Conservation (phyloP, 2,113 vertebrate genomes). For the Ardeotis arabs region DNA sequence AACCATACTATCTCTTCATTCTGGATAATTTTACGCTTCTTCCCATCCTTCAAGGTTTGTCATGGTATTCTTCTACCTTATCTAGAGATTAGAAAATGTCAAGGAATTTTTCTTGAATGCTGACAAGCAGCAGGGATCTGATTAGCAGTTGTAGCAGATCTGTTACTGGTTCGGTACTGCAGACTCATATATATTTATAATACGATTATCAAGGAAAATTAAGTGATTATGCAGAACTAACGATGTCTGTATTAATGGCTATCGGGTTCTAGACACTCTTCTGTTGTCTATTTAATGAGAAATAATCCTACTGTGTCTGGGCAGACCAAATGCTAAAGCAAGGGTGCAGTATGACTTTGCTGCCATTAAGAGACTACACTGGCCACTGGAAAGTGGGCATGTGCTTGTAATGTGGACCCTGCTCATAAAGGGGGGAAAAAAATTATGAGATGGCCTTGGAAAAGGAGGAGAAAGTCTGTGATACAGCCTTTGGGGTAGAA, state of each 20-base stretch:
- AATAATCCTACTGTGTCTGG: not conserved
- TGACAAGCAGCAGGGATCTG: not conserved
- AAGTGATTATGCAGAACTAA: not conserved
- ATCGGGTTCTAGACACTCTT: not conserved
- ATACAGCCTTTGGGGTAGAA: not conserved
- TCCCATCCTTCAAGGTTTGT: not conserved
- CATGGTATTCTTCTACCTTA: not conserved
- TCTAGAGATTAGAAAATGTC: not conserved
- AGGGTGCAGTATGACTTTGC: not conserved
- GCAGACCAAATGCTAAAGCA: not conserved
- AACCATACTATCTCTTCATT: not conserved
- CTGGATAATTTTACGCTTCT: not conserved
- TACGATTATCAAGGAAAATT: slow-evolving; percentile 24
- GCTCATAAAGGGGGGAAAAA: not conserved
- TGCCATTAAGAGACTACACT: not conserved
- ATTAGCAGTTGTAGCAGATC: not conserved
- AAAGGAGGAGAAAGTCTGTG: not conserved
- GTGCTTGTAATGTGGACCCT: not conserved
- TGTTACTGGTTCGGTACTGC: not conserved
- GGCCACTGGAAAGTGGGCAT: not conserved
- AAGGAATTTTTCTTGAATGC: not conserved
- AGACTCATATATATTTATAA: not conserved
- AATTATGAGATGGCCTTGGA: not conserved
- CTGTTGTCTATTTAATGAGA: not conserved
- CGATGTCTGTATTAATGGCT: not conserved